Base-by-base conservation (phyloP, 2,888 invertebrate species). In the Phalera bucephala region DNA sequence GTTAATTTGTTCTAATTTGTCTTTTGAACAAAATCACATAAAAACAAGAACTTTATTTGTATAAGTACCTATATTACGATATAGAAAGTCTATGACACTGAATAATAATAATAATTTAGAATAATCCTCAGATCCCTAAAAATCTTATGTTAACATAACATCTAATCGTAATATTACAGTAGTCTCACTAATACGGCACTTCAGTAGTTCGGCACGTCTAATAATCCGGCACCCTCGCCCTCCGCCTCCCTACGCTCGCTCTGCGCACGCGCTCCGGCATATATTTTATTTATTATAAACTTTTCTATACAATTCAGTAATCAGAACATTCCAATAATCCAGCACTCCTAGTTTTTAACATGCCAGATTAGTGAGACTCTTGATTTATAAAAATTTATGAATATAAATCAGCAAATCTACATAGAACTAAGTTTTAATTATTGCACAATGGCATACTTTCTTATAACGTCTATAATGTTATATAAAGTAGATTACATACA, bases 401-500 rank as follows among this genome's bases (percentile, higher is more conserved):
- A 48, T 36, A 53, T 48, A 21, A 35, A 46, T 41, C 38, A 54
- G 54, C 44, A 54, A 56, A 31, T 33, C 38, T 51, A 53, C 37
- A 38, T 37, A 48, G n/a, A n/a, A n/a, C 37, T 56, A 52, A 34
- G 33, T 46, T n/a, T 43, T 52, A 55, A 44, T 53, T 67, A 70
- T 69, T 72, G 72, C 71, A 72, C 72, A 57, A 45, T 50, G 56
- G 69, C 68, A 56, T n/a, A n/a, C n/a, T n/a, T 52, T 34, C 43
- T 50, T 46, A 59, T 31, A 46, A 44, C 52, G 40, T 46, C 12
- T 33, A 33, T 31, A 33, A 31, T 27, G 29, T 32, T n/a, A n/a
- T n/a, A 45, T 43, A 34, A 41, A 14, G 30, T 51, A 39, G 39
- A 38, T 37, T 45, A 55, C 19, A 38, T 23, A 52, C 35, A 47